Base-by-base conservation (phyloP, 1,140 invertebrate species). In the Heliconius nattereri region DNA sequence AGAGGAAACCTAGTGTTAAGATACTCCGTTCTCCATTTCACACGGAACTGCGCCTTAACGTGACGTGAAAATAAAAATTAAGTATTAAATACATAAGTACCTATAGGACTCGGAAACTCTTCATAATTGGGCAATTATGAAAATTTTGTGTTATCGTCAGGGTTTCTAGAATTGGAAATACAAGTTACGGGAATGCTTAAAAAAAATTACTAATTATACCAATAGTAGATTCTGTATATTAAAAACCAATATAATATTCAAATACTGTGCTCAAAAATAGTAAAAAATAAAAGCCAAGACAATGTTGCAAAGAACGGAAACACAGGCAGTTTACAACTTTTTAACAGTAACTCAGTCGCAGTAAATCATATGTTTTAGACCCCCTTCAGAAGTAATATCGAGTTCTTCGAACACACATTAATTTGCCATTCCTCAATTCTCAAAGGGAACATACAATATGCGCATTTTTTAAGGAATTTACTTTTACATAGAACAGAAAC, bases 371-470 rank as follows among this genome's bases (percentile, higher is more conserved):
- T 86, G 86, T 85, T 89, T 90, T 88, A 89, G 89, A 88, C 87
- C 87, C 88, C 89, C 88, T 92, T 91, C 89, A 93, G 88, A 93
- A 94, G 90, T 91, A 92, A 92, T 91, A 92, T 90, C 86, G 91
- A 87, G 89, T 94, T 94, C 92, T 92, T 92, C 91, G 92, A 94
- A 94, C 87, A 87, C 87, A 81, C 91, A 94, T 94, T 93, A 94
- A 93, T 94, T 87, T 89, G 88, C 90, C 89, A 93, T 93, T 91
- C 87, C 91, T 93, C 90, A 93, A 91, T 88, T 91, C 84, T 84
- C 85, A 86, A 92, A 92, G 86, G 88, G 89, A 91, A 90, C 86
- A 85, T 89, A 85, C 88, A 88, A 88, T 89, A 80, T 77, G 81
- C 81, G 77, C 78, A 78, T 84, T 87, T 66, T 86, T 88, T 85